A percentile compares a stretch with the other conserved stretches of the same genome.
Conservation (phyloP, 2,113 vertebrate genomes). For the Oenanthe oenanthe region DNA sequence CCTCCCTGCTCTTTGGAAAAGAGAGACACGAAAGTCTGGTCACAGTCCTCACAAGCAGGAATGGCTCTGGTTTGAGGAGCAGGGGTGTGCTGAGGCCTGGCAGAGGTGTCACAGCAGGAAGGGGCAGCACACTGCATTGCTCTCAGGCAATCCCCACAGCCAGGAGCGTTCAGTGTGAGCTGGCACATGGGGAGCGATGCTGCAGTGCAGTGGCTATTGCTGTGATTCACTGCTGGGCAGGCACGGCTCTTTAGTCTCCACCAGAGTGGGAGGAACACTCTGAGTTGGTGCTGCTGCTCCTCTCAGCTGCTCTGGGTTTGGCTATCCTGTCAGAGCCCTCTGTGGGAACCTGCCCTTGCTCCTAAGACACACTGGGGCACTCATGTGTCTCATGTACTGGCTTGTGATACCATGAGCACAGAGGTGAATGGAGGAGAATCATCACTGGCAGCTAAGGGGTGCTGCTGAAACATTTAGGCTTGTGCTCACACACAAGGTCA, state of each 20-base stretch:
- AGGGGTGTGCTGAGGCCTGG: not conserved
- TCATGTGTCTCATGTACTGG: rapidly evolving
- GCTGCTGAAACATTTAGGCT: not conserved
- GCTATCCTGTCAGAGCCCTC: rapidly evolving
- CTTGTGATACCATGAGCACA: not conserved
- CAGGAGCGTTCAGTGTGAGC: rapidly evolving
- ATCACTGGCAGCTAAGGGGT: not conserved
- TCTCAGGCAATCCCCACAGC: no score
- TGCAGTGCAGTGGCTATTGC: not conserved
- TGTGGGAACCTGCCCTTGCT: rapidly evolving
- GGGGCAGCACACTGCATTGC: rapidly evolving
- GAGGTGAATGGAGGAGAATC: not conserved
- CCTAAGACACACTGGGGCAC: not conserved
- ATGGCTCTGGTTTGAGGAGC: not conserved
- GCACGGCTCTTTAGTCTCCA: not conserved
- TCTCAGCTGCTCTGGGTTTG: not conserved
- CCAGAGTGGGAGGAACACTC: rapidly evolving
- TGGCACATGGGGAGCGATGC: not conserved
- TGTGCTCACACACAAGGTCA: not conserved
- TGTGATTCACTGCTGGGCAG: not conserved
- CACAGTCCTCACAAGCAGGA: not conserved
- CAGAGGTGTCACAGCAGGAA: not conserved
- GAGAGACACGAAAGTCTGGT: not conserved
- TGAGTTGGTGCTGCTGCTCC: not conserved
- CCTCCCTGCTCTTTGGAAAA: not conserved